Evolutionary conservation across 2,888 invertebrate genomes (phyloP).

Genomic region (Tiliacea aurago): DNA sequence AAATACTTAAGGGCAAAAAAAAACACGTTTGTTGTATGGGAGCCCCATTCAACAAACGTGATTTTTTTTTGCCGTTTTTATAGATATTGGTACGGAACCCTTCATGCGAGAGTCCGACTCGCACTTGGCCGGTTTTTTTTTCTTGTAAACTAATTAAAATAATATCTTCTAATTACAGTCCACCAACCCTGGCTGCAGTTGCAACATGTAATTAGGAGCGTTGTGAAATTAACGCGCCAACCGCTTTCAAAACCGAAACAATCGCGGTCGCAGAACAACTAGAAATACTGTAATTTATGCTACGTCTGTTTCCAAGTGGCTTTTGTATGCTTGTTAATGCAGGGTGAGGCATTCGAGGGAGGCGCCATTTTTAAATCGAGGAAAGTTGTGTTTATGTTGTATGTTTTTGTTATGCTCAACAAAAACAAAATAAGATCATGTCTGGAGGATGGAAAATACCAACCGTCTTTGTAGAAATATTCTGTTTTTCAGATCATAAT

Average conservation of each 20-base stretch:
- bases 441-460: background rate
- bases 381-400: background rate
- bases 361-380: slow-evolving; percentile 4
- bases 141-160: background rate
- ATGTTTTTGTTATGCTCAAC: slow-evolving; percentile 12
- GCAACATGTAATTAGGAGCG: slow-evolving; percentile 64
- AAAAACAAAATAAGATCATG: background rate
- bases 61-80: no score
- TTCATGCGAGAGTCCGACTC: no score
- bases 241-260: slow-evolving; percentile 65
- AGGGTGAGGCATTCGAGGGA: slow-evolving; percentile 26
- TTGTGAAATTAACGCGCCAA: slow-evolving; percentile 64
- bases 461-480: background rate
- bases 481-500: background rate
- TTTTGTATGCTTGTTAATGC: slow-evolving; percentile 36
- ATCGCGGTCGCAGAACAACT: slow-evolving; percentile 55
- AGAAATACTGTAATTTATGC: slow-evolving; percentile 60
- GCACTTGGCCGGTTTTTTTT: no score
- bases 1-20: no score
- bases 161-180: slow-evolving; percentile 9
- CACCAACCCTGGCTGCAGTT: slow-evolving; percentile 52
- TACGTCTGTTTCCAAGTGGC: slow-evolving; percentile 37
- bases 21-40: no score
- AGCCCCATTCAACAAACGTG: no score
- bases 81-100: no score